A percentile compares a stretch with the other conserved stretches of the same genome.
Conservation (phyloP, 2,113 vertebrate genomes). For the Antechinus flavipes region DNA sequence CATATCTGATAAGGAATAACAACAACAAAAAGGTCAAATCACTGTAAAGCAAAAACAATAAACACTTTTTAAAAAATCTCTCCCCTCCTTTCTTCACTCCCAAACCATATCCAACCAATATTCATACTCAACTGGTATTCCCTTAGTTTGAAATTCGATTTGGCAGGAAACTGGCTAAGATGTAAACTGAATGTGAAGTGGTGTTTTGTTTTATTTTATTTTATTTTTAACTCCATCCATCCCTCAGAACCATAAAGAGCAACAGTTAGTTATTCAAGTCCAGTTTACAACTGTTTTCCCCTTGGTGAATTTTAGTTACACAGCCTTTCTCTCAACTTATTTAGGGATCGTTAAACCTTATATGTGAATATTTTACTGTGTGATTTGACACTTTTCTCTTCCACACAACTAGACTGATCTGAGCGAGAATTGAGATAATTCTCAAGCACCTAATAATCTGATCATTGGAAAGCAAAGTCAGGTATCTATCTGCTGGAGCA, state of each 20-base stretch:
- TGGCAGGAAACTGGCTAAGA: neutral
- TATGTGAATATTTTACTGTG: slow-evolving; percentile 78
- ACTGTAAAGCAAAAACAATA: slow-evolving; percentile 45
- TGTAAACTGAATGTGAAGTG: neutral
- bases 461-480: slow-evolving; percentile 44
- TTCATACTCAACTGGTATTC: slow-evolving; percentile 12
- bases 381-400: slow-evolving; percentile 78
- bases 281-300: slow-evolving; percentile 78
- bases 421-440: slow-evolving; percentile 74
- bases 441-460: slow-evolving; percentile 72
- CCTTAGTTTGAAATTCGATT: slow-evolving; percentile 54
- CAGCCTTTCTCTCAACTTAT: slow-evolving; percentile 68
- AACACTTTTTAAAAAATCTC: neutral
- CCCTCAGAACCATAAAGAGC: slow-evolving; percentile 19
- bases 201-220: neutral
- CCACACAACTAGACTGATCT: slow-evolving; percentile 69
- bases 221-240: neutral
- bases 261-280: slow-evolving; percentile 1
- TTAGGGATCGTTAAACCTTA: slow-evolving; percentile 70
- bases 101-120: neutral
- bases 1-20: slow-evolving; percentile 61
- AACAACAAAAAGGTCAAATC: slow-evolving; percentile 57
- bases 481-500: slow-evolving; percentile 16
- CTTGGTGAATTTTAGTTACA: slow-evolving; percentile 76
- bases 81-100: neutral